These are phyloP conservation scores for Enteromius radiatus DNA, from an alignment of 2,797 vertebrate genomes.

Conservation along the genomic window DNA sequence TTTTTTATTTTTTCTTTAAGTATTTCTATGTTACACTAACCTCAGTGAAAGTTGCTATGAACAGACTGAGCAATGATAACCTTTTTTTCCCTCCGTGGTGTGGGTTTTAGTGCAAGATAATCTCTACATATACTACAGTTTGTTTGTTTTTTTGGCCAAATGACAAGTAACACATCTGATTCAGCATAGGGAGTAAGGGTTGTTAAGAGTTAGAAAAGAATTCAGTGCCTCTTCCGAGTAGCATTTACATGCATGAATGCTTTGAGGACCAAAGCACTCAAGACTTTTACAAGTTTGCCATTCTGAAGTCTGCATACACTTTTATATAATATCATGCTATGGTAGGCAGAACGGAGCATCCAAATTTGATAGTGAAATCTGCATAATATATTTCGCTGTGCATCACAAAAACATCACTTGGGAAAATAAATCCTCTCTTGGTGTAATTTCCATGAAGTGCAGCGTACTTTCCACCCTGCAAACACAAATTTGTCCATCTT, in stretches of 20 bases:
- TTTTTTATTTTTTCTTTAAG: too few relatives aligned
- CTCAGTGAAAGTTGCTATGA: too few relatives aligned
- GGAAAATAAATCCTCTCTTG: not conserved
- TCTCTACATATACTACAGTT: too few relatives aligned
- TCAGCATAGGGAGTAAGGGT: not conserved
- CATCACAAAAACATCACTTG: slow-evolving; percentile 15
- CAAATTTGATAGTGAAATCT: slow-evolving; percentile 2
- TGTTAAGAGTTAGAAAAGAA: not conserved
- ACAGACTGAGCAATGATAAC: too few relatives aligned
- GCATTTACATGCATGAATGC: not conserved
- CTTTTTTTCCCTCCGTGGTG: too few relatives aligned
- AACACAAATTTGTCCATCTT: slow-evolving; percentile 11
- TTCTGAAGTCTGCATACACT: slow-evolving; percentile 4
- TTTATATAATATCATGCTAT: not conserved
- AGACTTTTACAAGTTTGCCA: not conserved
- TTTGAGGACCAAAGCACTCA: slow-evolving; percentile 27
- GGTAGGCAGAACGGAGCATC: slow-evolving; percentile 2
- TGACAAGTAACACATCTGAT: not conserved
- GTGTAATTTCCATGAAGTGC: slow-evolving; percentile 18
- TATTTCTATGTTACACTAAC: not conserved
- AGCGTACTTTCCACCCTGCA: not conserved
- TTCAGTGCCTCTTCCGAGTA: not conserved
- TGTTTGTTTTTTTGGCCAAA: too few relatives aligned
- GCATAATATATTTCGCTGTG: slow-evolving; percentile 11
- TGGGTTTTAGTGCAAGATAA: too few relatives aligned